A percentile compares a stretch with the other conserved stretches of the same genome.
Conservation (phyloP, 2,113 vertebrate genomes). For the Cathartes aura region DNA sequence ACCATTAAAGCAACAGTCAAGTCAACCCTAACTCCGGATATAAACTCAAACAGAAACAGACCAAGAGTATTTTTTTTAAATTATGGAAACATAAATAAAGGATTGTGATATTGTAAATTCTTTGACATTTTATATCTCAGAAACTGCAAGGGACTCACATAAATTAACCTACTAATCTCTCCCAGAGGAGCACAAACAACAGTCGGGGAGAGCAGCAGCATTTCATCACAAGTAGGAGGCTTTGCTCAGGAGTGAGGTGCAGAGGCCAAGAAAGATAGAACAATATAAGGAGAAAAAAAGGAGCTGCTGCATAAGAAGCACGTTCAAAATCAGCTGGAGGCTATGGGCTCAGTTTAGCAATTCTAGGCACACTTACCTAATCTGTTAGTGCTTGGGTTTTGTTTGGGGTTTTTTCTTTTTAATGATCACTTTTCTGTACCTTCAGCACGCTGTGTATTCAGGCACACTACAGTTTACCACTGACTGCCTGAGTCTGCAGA, state of each 20-base stretch:
- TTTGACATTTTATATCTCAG: neutral
- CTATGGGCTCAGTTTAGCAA: neutral
- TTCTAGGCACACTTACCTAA: neutral
- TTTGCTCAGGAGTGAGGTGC: neutral
- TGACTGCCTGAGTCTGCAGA: neutral
- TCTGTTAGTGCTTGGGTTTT: neutral
- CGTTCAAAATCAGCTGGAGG: neutral
- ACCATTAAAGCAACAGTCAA: neutral
- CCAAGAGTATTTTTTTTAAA: neutral
- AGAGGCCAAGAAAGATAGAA: neutral
- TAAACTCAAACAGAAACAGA: conserved; percentile 8
- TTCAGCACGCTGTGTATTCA: neutral
- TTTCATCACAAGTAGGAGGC: neutral
- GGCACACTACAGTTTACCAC: neutral
- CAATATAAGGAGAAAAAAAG: neutral
- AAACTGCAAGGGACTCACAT: conserved; percentile 2
- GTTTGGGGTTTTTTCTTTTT: neutral
- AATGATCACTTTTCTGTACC: neutral
- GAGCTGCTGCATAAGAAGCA: neutral
- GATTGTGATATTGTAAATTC: neutral
- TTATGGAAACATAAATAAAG: conserved; percentile 8
- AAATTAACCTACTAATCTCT: conserved; percentile 20
- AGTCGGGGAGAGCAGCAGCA: neutral
- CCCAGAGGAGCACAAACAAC: neutral
- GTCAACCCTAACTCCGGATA: neutral